Percentiles rank a stretch among this genome's conserved stretches.
These are phyloP conservation scores for Lamproptera curius DNA, from an alignment of 2,888 invertebrate species.

Conservation along the genomic window DNA sequence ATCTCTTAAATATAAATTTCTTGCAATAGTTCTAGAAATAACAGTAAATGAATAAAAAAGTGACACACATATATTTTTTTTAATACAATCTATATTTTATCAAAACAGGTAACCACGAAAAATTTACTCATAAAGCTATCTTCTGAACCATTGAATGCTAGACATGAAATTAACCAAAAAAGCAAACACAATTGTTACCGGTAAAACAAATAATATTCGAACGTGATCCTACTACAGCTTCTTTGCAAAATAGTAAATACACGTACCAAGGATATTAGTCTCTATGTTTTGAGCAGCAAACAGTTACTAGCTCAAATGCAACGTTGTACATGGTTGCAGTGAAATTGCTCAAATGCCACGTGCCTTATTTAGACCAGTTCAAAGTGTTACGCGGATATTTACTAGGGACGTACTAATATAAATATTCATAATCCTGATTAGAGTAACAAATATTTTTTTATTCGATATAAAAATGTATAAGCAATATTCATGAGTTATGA, in stretches of 20 bases:
- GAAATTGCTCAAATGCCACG: constrained; percentile 56
- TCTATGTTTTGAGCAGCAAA: constrained; percentile 26
- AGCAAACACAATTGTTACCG: constrained; percentile 47
- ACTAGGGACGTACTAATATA: constrained; percentile 28
- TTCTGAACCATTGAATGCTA: not conserved
- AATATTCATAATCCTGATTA: constrained; percentile 17
- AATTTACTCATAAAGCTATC: no score
- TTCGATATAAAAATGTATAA: no score
- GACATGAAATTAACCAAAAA: constrained; percentile 5
- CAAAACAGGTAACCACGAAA: no score
- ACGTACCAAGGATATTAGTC: constrained; percentile 24
- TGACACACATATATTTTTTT: no score
- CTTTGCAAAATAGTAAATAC: constrained; percentile 18
- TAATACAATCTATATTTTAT: no score
- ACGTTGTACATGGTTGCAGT: constrained; percentile 39
- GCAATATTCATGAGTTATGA: no score
- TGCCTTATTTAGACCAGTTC: constrained; percentile 42
- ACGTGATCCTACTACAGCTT: constrained; percentile 51
- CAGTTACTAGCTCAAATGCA: constrained; percentile 24
- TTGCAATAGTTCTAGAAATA: no score
- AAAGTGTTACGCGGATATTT: constrained; percentile 43
- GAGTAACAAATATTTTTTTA: no score
- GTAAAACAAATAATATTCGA: constrained; percentile 58
- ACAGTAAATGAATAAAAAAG: no score
- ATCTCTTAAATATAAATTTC: no score